Percentiles rank a stretch among this genome's conserved stretches.
Conservation (phyloP, 2,113 vertebrate genomes). For the Halcyon senegalensis region DNA sequence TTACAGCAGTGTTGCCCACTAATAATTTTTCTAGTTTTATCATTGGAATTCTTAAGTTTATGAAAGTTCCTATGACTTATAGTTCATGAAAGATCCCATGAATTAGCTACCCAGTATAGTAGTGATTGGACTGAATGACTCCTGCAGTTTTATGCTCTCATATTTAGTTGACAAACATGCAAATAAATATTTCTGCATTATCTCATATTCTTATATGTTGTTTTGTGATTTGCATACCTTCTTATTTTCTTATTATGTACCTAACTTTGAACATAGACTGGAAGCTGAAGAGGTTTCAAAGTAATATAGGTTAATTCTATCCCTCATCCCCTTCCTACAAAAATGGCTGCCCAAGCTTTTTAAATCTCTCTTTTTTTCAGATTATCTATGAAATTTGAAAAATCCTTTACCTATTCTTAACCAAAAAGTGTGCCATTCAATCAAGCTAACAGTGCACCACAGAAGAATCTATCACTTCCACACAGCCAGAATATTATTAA, state of each 20-base stretch:
- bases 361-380: background rate
- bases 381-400: background rate
- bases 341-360: background rate
- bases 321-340: background rate
- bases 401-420: background rate
- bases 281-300: background rate
- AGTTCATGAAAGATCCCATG: background rate
- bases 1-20: background rate
- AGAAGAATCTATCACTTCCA: background rate
- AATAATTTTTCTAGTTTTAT: background rate
- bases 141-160: background rate
- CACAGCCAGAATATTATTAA: background rate
- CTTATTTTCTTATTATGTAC: background rate
- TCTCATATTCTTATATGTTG: background rate
- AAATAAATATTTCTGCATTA: background rate
- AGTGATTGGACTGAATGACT: background rate
- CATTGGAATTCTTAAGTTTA: background rate
- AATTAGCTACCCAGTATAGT: background rate
- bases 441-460: background rate
- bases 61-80: background rate
- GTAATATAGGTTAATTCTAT: background rate
- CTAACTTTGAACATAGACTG: background rate
- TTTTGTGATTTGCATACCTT: background rate
- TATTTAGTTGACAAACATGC: background rate
- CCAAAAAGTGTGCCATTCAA: background rate